Conservation (phyloP, 2,113 vertebrate genomes). For the Callipepla californica region DNA sequence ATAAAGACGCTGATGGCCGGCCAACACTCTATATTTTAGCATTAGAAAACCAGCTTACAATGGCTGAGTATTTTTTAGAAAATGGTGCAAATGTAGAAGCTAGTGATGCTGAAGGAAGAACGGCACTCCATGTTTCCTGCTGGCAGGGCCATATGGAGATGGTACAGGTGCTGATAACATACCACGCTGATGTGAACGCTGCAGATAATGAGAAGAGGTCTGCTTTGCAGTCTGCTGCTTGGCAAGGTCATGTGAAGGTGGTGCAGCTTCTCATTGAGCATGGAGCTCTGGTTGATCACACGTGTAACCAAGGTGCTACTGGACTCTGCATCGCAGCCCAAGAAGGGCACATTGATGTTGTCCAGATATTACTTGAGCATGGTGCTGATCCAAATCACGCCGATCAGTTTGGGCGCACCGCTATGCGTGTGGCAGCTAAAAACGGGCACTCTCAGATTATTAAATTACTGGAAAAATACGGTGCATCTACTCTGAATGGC, state of each 20-base stretch:
- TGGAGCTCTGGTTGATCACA: slow-evolving; percentile 91
- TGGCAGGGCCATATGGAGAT: slow-evolving; percentile 98
- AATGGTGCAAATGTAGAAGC: slow-evolving; percentile 95
- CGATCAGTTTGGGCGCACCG: slow-evolving; percentile 96
- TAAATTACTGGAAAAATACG: slow-evolving; percentile 95
- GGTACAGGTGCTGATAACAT: slow-evolving; percentile 92
- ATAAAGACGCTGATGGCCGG: slow-evolving; percentile 95
- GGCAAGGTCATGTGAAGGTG: slow-evolving; percentile 94
- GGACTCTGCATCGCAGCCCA: slow-evolving; percentile 97
- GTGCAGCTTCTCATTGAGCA: slow-evolving; percentile 93
- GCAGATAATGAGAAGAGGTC: slow-evolving; percentile 96
- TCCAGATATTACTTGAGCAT: slow-evolving; percentile 92
- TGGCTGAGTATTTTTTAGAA: slow-evolving; percentile 96
- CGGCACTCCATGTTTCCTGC: slow-evolving; percentile 96
- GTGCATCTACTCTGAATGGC: slow-evolving; percentile 90
- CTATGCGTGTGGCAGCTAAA: slow-evolving; percentile 97
- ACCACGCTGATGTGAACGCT: slow-evolving; percentile 91
- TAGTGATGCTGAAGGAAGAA: slow-evolving; percentile 93
- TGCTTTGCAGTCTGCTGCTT: slow-evolving; percentile 94
- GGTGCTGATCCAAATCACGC: slow-evolving; percentile 96
- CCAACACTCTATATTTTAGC: slow-evolving; percentile 96
- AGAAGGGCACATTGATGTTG: slow-evolving; percentile 96
- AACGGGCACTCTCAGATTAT: slow-evolving; percentile 93
- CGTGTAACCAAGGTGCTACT: slow-evolving; percentile 96
- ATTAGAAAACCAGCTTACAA: slow-evolving; percentile 95